Evolutionary conservation across 2,888 invertebrate species (phyloP).

Genomic region (Pimpla rufipes): DNA sequence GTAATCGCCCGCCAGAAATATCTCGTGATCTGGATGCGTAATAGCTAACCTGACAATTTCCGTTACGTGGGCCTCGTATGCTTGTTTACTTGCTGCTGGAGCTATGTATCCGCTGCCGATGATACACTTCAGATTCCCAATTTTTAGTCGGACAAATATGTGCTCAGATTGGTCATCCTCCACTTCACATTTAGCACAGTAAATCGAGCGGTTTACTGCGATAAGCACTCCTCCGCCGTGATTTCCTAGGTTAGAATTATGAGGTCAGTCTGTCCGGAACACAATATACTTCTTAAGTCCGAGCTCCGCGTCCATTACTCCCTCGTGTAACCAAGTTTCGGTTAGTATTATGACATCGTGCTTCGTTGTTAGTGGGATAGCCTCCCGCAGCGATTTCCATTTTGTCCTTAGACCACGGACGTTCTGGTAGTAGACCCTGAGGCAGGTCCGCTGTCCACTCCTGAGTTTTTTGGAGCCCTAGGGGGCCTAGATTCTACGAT

Average conservation of each 20-base stretch:
- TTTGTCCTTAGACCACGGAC: background rate
- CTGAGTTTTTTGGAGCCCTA: background rate
- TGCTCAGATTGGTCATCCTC: background rate
- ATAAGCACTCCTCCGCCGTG: background rate
- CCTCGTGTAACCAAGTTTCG: constrained; percentile 9
- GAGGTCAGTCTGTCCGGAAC: background rate
- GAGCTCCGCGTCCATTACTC: constrained; percentile 14
- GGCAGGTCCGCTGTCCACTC: background rate
- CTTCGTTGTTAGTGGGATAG: background rate
- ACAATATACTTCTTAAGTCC: background rate
- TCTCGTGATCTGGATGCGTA: background rate
- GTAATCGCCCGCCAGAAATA: background rate
- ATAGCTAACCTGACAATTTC: no score
- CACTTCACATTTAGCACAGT: background rate
- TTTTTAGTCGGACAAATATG: background rate
- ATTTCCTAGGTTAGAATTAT: background rate
- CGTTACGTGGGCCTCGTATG: no score
- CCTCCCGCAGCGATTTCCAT: background rate
- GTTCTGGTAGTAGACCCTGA: background rate
- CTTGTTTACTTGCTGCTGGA: no score
- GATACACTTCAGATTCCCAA: no score
- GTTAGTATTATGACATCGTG: background rate
- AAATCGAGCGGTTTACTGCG: background rate
- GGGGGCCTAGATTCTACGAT: background rate
- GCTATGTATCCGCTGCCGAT: no score